These are phyloP conservation scores for Mustela lutreola DNA, from an alignment of 2,113 vertebrate genomes.

Conservation along the genomic window DNA sequence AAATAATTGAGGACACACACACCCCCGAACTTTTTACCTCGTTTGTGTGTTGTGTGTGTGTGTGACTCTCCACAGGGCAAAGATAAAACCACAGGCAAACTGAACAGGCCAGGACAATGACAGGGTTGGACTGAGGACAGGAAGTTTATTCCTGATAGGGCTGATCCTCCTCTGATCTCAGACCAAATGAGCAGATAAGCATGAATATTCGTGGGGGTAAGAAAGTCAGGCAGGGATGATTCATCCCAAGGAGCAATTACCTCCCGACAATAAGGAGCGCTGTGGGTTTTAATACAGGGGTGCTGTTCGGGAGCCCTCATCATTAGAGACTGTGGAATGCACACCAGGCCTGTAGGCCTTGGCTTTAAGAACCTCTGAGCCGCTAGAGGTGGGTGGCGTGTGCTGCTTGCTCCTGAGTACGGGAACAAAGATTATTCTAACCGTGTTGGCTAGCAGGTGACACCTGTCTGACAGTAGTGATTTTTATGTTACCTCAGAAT, in stretches of 20 bases:
- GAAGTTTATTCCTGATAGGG: constrained; percentile 28
- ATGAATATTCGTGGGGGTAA: neutral
- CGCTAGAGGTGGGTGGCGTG: neutral
- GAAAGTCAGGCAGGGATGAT: constrained; percentile 17
- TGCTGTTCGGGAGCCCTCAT: neutral
- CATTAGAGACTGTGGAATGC: neutral
- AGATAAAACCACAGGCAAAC: neutral
- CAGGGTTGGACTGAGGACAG: constrained; percentile 15
- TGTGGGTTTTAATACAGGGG: constrained; percentile 21
- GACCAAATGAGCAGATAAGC: constrained; percentile 47
- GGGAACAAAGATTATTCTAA: neutral
- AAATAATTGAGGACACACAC: neutral
- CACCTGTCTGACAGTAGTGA: neutral
- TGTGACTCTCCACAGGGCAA: neutral
- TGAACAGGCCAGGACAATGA: constrained; percentile 31
- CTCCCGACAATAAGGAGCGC: neutral
- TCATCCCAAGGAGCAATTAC: neutral
- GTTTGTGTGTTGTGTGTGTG: neutral
- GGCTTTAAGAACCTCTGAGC: neutral
- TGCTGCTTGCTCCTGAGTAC: neutral
- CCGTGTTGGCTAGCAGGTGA: neutral
- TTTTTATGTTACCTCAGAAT: neutral
- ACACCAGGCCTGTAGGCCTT: neutral
- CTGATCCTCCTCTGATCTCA: constrained; percentile 5
- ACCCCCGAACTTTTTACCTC: neutral